These are phyloP conservation scores for Hylaeus volcanicus DNA, from an alignment of 1,140 invertebrate species.

Conservation along the genomic window DNA sequence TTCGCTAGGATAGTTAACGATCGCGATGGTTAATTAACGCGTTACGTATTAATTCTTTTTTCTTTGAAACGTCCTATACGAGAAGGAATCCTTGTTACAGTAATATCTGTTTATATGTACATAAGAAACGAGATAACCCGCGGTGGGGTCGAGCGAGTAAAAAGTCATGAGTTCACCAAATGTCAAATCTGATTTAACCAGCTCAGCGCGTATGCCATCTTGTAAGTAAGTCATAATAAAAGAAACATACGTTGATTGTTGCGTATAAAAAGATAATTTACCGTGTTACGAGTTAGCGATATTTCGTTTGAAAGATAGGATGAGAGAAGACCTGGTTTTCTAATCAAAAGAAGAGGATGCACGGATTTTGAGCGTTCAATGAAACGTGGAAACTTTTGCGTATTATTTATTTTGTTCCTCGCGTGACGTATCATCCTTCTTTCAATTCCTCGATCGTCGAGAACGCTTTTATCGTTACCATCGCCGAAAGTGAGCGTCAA, in stretches of 20 bases:
- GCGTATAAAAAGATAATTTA: constrained; percentile 36
- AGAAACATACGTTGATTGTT: constrained; percentile 48
- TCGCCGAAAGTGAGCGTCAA: constrained; percentile 4
- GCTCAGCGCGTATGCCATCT: constrained; percentile 47
- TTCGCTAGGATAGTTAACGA: not conserved
- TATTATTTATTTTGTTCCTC: constrained; percentile 20
- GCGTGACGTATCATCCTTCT: not conserved
- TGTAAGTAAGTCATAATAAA: constrained; percentile 56
- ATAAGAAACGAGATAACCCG: constrained; percentile 66
- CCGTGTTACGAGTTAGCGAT: constrained; percentile 29
- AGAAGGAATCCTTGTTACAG: constrained; percentile 60
- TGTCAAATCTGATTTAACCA: constrained; percentile 67
- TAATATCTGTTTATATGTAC: constrained; percentile 74
- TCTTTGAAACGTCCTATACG: constrained; percentile 53
- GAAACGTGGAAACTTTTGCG: not conserved
- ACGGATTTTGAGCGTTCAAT: not conserved
- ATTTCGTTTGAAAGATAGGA: constrained; percentile 17
- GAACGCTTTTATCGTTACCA: constrained; percentile 32
- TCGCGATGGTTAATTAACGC: not conserved
- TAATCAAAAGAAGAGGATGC: constrained; percentile 20
- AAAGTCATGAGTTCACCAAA: constrained; percentile 65
- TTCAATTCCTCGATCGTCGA: constrained; percentile 14
- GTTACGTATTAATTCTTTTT: constrained; percentile 12
- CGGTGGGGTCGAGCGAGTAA: constrained; percentile 63
- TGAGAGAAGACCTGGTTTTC: constrained; percentile 26